Evolutionary conservation across 2,113 vertebrate genomes (phyloP).

Genomic region (Pavo muticus): DNA sequence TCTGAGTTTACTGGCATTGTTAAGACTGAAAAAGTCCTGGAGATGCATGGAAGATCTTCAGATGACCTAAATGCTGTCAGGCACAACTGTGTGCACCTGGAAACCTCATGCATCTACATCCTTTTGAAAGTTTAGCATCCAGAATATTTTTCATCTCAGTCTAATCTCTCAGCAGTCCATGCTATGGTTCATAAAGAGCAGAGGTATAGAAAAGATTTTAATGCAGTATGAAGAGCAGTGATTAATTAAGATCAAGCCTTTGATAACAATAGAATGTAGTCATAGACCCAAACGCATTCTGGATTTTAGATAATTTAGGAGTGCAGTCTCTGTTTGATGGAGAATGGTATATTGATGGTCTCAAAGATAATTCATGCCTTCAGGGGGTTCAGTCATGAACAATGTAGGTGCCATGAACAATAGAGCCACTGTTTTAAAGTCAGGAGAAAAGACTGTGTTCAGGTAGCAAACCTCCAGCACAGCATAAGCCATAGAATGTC

Average conservation of each 20-base stretch:
- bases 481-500: neutral
- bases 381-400: neutral
- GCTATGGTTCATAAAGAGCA: constrained; percentile 7
- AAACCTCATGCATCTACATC: neutral
- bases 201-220: neutral
- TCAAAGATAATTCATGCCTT: neutral
- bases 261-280: neutral
- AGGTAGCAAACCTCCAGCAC: neutral
- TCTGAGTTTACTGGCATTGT: neutral
- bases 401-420: neutral
- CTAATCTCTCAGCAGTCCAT: neutral
- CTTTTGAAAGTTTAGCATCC: neutral
- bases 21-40: neutral
- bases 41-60: neutral
- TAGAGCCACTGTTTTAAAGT: neutral
- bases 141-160: neutral
- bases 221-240: neutral
- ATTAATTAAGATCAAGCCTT: neutral
- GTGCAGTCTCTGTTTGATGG: neutral
- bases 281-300: neutral
- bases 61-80: neutral
- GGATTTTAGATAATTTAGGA: neutral
- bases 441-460: neutral
- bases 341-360: neutral
- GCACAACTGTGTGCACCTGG: neutral